phyloP scores from a whole-genome alignment of 2,113 vertebrate genomes.

The Pseudopodoces humilis region DNA sequence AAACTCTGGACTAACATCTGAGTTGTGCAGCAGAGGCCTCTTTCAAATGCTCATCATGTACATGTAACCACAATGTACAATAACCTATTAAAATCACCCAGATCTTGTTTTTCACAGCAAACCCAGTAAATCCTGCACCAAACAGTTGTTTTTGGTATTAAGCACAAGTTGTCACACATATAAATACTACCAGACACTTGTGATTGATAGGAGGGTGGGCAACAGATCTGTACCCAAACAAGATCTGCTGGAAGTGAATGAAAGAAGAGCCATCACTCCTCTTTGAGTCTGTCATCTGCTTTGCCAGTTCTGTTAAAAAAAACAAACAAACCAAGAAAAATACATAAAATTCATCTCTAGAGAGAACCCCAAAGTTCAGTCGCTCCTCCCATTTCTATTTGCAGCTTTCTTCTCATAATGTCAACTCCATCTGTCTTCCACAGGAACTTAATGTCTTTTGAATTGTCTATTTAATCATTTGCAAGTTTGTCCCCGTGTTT shows the following conservation, averaged over 20 bases:
- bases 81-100: neutral
- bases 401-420: constrained; percentile 37
- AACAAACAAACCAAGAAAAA: no score
- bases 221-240: neutral
- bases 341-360: neutral
- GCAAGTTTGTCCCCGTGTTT: neutral
- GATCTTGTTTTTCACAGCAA: neutral
- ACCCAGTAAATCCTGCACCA: neutral
- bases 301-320: neutral
- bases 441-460: constrained; percentile 32
- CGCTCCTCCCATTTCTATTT: constrained; percentile 45
- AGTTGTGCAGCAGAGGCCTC: neutral
- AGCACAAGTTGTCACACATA: neutral
- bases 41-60: neutral
- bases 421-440: constrained; percentile 53
- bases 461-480: constrained; percentile 59
- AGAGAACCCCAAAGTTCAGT: constrained; percentile 20
- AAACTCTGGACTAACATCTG: neutral
- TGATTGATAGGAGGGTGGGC: neutral
- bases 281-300: neutral
- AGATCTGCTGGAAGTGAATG: neutral
- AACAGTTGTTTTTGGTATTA: neutral
- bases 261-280: neutral
- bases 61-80: neutral
- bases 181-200: neutral